Evolutionary conservation across 2,888 invertebrate species (phyloP).

Genomic region (Apeira syringaria): DNA sequence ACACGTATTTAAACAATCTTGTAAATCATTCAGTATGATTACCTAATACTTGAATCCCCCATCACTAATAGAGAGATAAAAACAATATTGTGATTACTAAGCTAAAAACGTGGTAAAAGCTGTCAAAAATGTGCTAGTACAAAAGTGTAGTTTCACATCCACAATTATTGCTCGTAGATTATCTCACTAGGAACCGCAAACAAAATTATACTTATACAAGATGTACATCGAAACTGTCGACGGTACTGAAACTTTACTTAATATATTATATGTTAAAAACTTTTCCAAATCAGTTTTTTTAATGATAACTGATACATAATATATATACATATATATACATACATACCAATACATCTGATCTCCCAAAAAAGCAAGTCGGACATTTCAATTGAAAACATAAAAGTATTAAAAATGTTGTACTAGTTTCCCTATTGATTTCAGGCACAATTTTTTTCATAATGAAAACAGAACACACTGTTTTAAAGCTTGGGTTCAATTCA

Average conservation of each 20-base stretch:
- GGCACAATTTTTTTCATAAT: background rate
- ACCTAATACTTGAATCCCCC: no score
- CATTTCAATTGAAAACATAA: no score
- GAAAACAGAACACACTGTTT: conserved; percentile 1
- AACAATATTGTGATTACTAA: conserved; percentile 26
- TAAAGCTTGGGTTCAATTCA: background rate
- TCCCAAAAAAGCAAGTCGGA: no score
- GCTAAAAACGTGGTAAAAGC: conserved; percentile 49
- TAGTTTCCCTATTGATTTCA: background rate
- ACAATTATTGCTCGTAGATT: conserved; percentile 72
- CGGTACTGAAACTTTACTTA: background rate
- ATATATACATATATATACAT: no score
- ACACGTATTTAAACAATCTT: no score
- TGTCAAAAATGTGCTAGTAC: conserved; percentile 39
- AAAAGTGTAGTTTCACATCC: conserved; percentile 72
- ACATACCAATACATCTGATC: no score
- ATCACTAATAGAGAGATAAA: conserved; percentile 1
- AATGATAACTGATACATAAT: no score
- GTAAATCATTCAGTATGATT: no score
- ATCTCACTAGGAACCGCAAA: conserved; percentile 61
- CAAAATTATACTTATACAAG: conserved; percentile 27
- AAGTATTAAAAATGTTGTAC: no score
- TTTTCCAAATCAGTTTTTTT: no score
- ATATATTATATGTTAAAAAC: no score
- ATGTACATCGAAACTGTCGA: background rate